Evolutionary conservation across 2,888 invertebrate species (phyloP).

Genomic region (Elmis aenea): DNA sequence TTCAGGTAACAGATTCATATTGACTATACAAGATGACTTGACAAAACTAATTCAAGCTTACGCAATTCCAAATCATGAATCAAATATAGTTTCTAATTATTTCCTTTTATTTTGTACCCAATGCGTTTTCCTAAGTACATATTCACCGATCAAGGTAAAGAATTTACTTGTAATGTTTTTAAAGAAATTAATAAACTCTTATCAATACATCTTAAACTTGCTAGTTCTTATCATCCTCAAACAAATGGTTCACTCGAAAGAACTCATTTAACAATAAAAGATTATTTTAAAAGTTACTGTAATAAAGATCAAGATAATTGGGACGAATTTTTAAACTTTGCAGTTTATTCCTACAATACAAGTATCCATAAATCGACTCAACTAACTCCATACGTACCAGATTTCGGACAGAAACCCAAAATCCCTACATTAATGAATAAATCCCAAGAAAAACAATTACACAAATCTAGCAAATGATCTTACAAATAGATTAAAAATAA

Average conservation of each 20-base stretch:
- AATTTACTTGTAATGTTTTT: constrained; percentile 1
- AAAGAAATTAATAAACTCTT: constrained; percentile 4
- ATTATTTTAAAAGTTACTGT: constrained; percentile 4
- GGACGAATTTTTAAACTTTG: constrained; percentile 4
- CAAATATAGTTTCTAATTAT: no score
- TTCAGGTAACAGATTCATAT: no score
- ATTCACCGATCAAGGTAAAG: constrained; percentile 1
- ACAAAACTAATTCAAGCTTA: no score
- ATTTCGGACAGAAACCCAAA: constrained; percentile 9
- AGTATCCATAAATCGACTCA: constrained; percentile 3
- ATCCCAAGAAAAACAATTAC: constrained; percentile 9
- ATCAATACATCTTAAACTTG: neutral
- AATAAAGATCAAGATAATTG: constrained; percentile 3
- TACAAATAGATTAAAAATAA: constrained; percentile 8
- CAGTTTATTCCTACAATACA: constrained; percentile 1
- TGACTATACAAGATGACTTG: no score
- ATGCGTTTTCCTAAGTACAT: constrained; percentile 3
- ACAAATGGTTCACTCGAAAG: constrained; percentile 4
- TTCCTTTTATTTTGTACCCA: no score
- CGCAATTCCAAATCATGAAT: no score
- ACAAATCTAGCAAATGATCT: constrained; percentile 8
- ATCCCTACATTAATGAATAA: constrained; percentile 11
- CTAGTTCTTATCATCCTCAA: constrained; percentile 1
- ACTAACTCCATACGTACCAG: constrained; percentile 1
- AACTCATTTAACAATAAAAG: constrained; percentile 5